Base-by-base conservation (phyloP, 92 coral and sea anemone species). In the Porites cylindrica region DNA sequence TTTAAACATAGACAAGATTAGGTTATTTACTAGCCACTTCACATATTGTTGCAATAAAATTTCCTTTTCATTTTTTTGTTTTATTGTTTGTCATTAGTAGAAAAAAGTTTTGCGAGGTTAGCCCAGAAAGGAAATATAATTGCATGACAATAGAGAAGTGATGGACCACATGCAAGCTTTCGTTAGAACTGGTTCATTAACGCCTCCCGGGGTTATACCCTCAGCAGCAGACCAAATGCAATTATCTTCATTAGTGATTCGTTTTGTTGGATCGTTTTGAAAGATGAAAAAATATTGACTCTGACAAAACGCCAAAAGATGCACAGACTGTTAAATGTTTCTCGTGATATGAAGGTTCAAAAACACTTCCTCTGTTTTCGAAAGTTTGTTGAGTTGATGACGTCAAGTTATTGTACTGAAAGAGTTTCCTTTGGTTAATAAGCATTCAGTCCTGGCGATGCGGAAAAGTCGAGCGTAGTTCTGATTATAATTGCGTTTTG, bases 341-440 rank as follows among this genome's bases (percentile, higher is more conserved):
- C 19, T 72, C 66, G 85, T 81, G 74, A 66, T 32, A 76, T 24
- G 16, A 16, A 10, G 10, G n/a, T 51, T 50, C 58, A 20, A 19
- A 80, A 66, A 8, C 9, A n/a, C 10, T 71, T 71, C 76, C 76
- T 43, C 53, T 29, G 58, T 18, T 78, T 60, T 43, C 52, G 9
- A 78, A 77, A 60, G 52, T 21, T 14, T 38, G 47, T 12, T n/a
- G 43, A 19, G 20, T 61, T 77, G 69, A 82, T 82, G 86, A 82
- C 86, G 86, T 82, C 78, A 81, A 81, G 50, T 69, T 13, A 71
- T 71, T 38, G 23, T 43, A 10, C 84, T 24, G 17, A 51, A 51
- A 52, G 52, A 78, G 38, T 19, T 75, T 11, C 8, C 1, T 38
- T 62, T 23, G 43, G 58, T 60, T 17, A 17, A 66, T 80, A 51